Percentiles rank a stretch among this genome's conserved stretches.
Conservation (phyloP, 2,797 vertebrate species). For the Neomorphus geoffroyi region DNA sequence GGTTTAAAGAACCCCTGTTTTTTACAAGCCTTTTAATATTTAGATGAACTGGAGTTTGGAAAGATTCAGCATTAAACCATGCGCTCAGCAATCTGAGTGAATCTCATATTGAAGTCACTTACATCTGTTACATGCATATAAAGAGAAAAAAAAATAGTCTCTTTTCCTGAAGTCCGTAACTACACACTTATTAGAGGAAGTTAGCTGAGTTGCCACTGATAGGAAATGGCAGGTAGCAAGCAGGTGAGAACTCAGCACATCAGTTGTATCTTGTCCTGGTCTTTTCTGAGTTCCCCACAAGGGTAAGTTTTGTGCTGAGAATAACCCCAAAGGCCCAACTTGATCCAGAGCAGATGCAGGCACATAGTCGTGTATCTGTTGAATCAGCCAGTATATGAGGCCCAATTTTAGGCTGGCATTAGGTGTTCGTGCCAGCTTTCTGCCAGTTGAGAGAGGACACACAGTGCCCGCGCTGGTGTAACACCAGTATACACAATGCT, state of each 20-base stretch:
- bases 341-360: not conserved
- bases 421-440: not conserved
- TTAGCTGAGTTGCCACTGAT: not conserved
- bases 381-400: not conserved
- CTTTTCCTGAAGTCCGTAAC: not conserved
- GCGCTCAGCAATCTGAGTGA: not conserved
- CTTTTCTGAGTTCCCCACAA: not conserved
- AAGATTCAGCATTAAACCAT: constrained; percentile 23
- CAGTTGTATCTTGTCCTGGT: not conserved
- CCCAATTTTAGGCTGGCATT: not conserved
- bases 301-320: not conserved
- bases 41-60: constrained; percentile 29
- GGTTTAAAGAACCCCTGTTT: constrained; percentile 43
- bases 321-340: not conserved
- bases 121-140: not conserved
- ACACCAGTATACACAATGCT: not conserved
- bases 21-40: constrained; percentile 41
- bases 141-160: not conserved
- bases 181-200: not conserved
- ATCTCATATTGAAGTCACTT: not conserved
- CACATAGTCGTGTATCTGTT: not conserved
- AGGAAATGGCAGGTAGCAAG: not conserved
- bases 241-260: not conserved
- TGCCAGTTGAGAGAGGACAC: not conserved
- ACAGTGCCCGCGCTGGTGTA: not conserved